Conservation (phyloP, 2,888 invertebrate genomes). For the Hermodice carunculata region DNA sequence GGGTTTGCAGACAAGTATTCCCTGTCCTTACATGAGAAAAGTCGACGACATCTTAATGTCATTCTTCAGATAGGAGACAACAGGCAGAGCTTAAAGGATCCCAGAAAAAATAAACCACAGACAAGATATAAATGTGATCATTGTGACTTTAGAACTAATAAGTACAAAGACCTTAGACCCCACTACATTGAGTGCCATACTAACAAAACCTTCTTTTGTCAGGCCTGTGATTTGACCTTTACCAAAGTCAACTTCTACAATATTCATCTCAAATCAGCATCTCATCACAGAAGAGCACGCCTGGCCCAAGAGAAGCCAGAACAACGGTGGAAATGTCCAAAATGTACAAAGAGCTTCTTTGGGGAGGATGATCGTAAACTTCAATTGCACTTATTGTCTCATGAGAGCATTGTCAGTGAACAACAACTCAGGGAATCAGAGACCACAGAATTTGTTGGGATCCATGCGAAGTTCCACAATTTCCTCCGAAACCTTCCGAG, state of each 20-base stretch:
- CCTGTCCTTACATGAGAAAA: slow-evolving; percentile 37
- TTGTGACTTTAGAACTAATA: slow-evolving; percentile 52
- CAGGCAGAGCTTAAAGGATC: too few relatives aligned
- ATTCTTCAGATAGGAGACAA: background rate
- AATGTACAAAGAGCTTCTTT: too few relatives aligned
- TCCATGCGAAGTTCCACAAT: slow-evolving; percentile 8
- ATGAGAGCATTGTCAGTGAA: too few relatives aligned
- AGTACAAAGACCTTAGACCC: slow-evolving; percentile 52
- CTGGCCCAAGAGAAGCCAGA: slow-evolving; percentile 16
- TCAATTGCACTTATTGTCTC: too few relatives aligned
- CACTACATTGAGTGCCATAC: slow-evolving; percentile 59
- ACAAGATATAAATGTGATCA: slow-evolving; percentile 51
- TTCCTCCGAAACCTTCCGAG: background rate
- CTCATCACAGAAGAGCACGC: slow-evolving; percentile 20
- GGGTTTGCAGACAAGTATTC: slow-evolving; percentile 41
- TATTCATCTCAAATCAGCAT: slow-evolving; percentile 21
- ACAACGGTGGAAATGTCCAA: too few relatives aligned
- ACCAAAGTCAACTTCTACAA: slow-evolving; percentile 26
- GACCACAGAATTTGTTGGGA: too few relatives aligned
- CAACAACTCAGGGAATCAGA: too few relatives aligned
- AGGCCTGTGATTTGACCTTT: slow-evolving; percentile 56
- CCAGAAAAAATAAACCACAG: background rate
- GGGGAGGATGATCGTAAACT: too few relatives aligned
- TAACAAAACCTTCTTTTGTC: slow-evolving; percentile 49
- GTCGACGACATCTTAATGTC: slow-evolving; percentile 32